These are phyloP conservation scores for Cataglyphis hispanica DNA, from an alignment of 1,140 invertebrate genomes.

Conservation along the genomic window DNA sequence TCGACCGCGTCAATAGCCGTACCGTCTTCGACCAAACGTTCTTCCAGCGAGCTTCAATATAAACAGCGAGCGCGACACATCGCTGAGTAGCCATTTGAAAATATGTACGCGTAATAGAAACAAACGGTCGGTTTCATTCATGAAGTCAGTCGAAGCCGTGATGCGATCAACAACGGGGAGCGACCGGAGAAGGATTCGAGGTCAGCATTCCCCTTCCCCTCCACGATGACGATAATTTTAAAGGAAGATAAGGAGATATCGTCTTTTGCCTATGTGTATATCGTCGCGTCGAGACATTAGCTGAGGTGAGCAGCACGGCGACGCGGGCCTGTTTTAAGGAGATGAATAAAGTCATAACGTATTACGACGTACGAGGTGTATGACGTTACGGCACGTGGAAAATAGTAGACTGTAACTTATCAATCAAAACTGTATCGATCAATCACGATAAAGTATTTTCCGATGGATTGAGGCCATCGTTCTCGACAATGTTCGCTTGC, in stretches of 20 bases:
- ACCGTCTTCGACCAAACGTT: constrained; percentile 1
- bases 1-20: constrained; percentile 10
- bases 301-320: constrained; percentile 61
- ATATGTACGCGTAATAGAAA: constrained; percentile 43
- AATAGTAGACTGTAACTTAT: no score
- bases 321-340: constrained; percentile 60
- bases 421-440: no score
- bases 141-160: constrained; percentile 4
- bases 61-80: constrained; percentile 6
- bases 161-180: neutral
- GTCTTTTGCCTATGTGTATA: constrained; percentile 24
- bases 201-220: constrained; percentile 13
- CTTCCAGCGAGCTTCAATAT: constrained; percentile 23
- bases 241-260: constrained; percentile 56
- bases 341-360: constrained; percentile 57
- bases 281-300: neutral
- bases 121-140: constrained; percentile 39
- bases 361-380: constrained; percentile 46
- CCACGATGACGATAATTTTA: constrained; percentile 33
- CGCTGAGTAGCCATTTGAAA: constrained; percentile 24
- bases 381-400: constrained; percentile 7
- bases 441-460: no score
- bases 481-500: neutral
- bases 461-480: no score
- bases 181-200: constrained; percentile 31